Conservation (phyloP, 2,888 invertebrate species). For the Apeira syringaria region DNA sequence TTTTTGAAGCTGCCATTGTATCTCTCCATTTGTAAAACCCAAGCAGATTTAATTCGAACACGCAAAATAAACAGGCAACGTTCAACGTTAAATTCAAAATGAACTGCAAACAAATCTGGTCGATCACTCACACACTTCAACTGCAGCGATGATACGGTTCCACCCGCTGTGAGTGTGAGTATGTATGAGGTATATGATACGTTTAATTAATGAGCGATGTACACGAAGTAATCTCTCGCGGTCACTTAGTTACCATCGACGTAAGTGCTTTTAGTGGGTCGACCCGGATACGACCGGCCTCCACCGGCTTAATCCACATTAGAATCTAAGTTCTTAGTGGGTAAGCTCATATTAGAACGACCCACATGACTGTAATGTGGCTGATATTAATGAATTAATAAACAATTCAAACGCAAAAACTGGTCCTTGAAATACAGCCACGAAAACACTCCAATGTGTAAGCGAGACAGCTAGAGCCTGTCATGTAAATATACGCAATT, state of each 20-base stretch:
- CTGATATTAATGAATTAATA: constrained; percentile 49
- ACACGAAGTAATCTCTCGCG: constrained; percentile 39
- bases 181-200: constrained; percentile 6
- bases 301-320: constrained; percentile 25
- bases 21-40: neutral
- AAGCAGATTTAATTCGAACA: neutral
- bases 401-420: constrained; percentile 49
- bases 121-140: constrained; percentile 7
- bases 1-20: too few species aligned
- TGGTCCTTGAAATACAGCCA: constrained; percentile 34
- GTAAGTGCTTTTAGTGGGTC: constrained; percentile 54
- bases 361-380: constrained; percentile 11
- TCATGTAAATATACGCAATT: constrained; percentile 61
- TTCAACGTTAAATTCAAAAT: constrained; percentile 9
- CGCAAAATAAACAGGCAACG: constrained; percentile 5
- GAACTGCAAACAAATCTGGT: constrained; percentile 13
- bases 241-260: constrained; percentile 47
- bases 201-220: constrained; percentile 27
- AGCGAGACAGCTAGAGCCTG: constrained; percentile 41
- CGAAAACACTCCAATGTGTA: constrained; percentile 34
- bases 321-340: constrained; percentile 29
- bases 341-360: constrained; percentile 29
- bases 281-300: constrained; percentile 39
- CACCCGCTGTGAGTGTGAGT: constrained; percentile 2
- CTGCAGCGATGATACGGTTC: constrained; percentile 3